Evolutionary conservation across 1,140 invertebrate species (phyloP).

Genomic region (Lepidostoma basale): DNA sequence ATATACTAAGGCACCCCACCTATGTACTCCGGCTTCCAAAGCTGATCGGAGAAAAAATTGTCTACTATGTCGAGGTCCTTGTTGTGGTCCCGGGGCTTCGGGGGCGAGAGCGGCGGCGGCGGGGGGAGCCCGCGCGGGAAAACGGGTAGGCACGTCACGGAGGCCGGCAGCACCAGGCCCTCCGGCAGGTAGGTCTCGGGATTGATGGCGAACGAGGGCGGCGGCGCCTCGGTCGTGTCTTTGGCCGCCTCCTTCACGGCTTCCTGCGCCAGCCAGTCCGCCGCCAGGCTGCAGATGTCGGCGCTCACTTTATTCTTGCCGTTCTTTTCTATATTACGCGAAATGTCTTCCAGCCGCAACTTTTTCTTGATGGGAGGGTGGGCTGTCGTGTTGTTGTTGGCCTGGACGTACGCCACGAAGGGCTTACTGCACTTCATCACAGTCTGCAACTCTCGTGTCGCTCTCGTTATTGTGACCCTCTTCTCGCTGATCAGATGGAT

Average conservation of each 20-base stretch:
- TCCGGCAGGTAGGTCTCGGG: slow-evolving; percentile 50
- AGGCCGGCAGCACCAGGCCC: slow-evolving; percentile 54
- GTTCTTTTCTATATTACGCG: background rate
- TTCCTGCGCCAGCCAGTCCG: slow-evolving; percentile 44
- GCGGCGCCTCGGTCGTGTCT: slow-evolving; percentile 42
- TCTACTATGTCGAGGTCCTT: slow-evolving; percentile 60
- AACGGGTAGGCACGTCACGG: slow-evolving; percentile 55
- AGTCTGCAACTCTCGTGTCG: slow-evolving; percentile 35
- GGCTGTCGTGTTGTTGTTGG: background rate
- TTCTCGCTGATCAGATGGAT: slow-evolving; percentile 45
- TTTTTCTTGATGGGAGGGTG: slow-evolving; percentile 26
- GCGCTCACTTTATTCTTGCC: slow-evolving; percentile 6
- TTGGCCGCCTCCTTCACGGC: no score
- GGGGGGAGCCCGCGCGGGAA: slow-evolving; percentile 36
- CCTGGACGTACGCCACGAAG: background rate
- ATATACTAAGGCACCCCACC: slow-evolving; percentile 38
- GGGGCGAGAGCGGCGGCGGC: slow-evolving; percentile 26
- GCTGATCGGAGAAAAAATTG: slow-evolving; percentile 63
- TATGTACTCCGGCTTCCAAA: slow-evolving; percentile 65
- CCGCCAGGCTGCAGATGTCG: slow-evolving; percentile 26
- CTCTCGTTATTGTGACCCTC: slow-evolving; percentile 40
- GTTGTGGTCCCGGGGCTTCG: slow-evolving; percentile 50
- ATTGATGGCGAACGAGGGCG: slow-evolving; percentile 48
- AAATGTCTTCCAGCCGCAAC: slow-evolving; percentile 5
- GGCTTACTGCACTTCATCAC: slow-evolving; percentile 40